Conservation (phyloP, 2,888 invertebrate genomes). For the Chloroclysta siterata region DNA sequence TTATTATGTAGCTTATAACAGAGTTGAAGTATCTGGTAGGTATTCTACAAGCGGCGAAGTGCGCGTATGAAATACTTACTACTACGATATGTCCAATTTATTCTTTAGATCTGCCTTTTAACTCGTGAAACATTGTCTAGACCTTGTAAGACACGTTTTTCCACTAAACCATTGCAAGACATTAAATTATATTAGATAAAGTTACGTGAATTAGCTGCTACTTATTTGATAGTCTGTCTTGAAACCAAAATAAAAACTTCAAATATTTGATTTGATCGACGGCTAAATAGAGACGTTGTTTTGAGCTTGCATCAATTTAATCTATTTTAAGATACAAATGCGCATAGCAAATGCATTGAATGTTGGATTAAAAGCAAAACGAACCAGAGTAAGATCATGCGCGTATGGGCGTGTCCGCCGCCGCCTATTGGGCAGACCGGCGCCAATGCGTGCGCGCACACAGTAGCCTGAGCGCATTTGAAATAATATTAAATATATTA, state of each 20-base stretch:
- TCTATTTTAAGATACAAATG: slow-evolving; percentile 21
- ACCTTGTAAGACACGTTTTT: no score
- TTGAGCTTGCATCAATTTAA: slow-evolving; percentile 6
- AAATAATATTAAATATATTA: slow-evolving; percentile 39
- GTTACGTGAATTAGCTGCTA: no score
- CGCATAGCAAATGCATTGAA: slow-evolving; percentile 20
- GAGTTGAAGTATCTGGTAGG: no score
- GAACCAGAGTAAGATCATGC: slow-evolving; percentile 30
- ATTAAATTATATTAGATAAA: no score
- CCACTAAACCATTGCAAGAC: no score
- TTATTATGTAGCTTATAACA: background rate
- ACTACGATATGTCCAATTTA: no score
- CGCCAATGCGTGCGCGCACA: slow-evolving; percentile 82
- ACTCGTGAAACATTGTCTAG: no score
- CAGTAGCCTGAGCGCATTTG: slow-evolving; percentile 64
- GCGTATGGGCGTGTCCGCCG: slow-evolving; percentile 70
- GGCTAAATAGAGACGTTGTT: background rate
- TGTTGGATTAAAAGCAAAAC: slow-evolving; percentile 31
- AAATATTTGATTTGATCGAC: background rate
- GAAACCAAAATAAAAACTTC: background rate
- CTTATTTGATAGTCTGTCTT: no score
- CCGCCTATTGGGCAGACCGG: slow-evolving; percentile 72
- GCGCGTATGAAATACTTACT: no score
- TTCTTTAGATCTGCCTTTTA: no score
- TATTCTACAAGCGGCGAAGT: no score